Evolutionary conservation across 1,140 invertebrate species (phyloP).

Genomic region (Nasonia longicornis): DNA sequence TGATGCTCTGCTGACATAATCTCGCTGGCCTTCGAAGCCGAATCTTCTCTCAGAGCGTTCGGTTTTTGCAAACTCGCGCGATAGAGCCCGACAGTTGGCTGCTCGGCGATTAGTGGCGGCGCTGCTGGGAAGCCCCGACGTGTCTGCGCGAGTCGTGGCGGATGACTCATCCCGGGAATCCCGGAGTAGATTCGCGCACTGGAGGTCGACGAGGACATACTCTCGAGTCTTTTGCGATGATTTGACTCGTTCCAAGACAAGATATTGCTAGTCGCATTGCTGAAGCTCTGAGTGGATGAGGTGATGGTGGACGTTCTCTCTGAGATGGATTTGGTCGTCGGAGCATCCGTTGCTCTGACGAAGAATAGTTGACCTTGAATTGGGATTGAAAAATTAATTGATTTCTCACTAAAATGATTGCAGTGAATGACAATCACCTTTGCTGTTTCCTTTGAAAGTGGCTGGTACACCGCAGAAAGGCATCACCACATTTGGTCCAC

Average conservation of each 20-base stretch:
- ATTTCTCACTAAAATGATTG: no score
- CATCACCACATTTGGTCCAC: not conserved
- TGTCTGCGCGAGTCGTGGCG: not conserved
- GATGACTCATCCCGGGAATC: not conserved
- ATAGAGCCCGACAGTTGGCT: not conserved
- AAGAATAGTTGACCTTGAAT: slow-evolving; percentile 41
- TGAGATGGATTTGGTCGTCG: not conserved
- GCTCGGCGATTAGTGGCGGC: not conserved
- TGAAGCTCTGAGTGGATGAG: not conserved
- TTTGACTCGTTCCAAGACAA: slow-evolving; percentile 25
- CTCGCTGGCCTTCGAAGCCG: not conserved
- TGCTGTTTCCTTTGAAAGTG: slow-evolving; percentile 31
- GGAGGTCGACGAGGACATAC: not conserved
- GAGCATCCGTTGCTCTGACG: slow-evolving; percentile 42
- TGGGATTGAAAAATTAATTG: not conserved
- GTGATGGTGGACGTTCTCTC: slow-evolving; percentile 30
- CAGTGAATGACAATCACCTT: not conserved
- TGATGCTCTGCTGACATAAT: slow-evolving; percentile 4
- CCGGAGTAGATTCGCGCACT: slow-evolving; percentile 9
- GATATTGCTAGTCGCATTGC: no score
- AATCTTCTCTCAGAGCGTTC: not conserved
- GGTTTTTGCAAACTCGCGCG: not conserved
- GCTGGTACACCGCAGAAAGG: slow-evolving; percentile 40
- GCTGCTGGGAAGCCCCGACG: not conserved
- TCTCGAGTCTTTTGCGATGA: slow-evolving; percentile 19